Evolutionary conservation across 1,140 invertebrate genomes (phyloP).

Genomic region (Heliconius eleuchia): DNA sequence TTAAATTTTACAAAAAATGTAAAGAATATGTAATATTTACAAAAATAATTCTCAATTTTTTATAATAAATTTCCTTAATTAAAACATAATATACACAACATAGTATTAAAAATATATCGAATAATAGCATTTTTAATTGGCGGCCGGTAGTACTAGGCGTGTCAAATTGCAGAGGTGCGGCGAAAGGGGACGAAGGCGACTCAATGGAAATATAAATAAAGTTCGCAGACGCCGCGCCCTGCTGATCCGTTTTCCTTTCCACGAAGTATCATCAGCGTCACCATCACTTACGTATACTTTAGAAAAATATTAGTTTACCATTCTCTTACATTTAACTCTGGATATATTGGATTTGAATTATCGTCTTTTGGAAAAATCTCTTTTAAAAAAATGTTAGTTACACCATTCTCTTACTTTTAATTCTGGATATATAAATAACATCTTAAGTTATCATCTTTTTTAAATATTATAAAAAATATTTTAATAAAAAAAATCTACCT

Average conservation of each 20-base stretch:
- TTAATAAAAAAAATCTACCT: neutral
- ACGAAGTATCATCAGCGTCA: conserved; percentile 43
- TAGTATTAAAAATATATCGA: neutral
- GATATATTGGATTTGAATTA: too few relatives aligned
- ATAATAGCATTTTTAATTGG: neutral
- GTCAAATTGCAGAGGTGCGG: conserved; percentile 45
- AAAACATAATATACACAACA: neutral
- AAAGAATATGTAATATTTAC: too few relatives aligned
- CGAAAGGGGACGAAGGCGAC: conserved; percentile 33
- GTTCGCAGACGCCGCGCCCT: conserved; percentile 55
- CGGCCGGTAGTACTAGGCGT: conserved; percentile 25
- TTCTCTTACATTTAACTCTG: too few relatives aligned
- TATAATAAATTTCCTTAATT: too few relatives aligned
- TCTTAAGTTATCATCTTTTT: too few relatives aligned
- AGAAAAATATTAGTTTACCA: neutral
- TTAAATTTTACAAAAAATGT: too few relatives aligned
- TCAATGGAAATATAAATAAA: conserved; percentile 69
- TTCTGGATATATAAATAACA: too few relatives aligned
- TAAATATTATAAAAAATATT: too few relatives aligned
- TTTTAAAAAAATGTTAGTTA: neutral
- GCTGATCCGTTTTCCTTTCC: conserved; percentile 61
- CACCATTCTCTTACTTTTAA: too few relatives aligned
- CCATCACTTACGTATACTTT: conserved; percentile 14
- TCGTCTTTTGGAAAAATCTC: too few relatives aligned
- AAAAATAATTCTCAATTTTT: too few relatives aligned